phyloP scores from a whole-genome alignment of 2,113 vertebrate genomes.

The Anhinga anhinga region DNA sequence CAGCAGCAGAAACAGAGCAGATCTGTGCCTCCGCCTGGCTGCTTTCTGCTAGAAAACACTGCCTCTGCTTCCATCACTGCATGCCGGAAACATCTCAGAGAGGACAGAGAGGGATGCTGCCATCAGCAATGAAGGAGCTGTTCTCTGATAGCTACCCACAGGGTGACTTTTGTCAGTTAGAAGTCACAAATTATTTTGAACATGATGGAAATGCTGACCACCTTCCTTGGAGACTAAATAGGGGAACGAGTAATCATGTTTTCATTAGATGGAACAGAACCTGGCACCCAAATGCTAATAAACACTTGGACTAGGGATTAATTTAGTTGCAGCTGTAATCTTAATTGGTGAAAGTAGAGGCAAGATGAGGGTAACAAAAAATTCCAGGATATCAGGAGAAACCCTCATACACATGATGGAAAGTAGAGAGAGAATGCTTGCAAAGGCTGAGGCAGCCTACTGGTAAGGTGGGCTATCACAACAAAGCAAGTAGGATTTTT shows the following conservation, averaged over 20 bases:
- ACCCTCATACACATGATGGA: fast-evolving
- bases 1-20: not conserved
- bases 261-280: not conserved
- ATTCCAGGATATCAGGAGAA: not conserved
- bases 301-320: not conserved
- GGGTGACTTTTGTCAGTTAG: not conserved
- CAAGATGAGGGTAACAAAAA: not conserved
- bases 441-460: not conserved
- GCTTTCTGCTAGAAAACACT: not conserved
- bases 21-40: not conserved
- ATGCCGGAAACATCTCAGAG: fast-evolving
- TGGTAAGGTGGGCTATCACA: not conserved
- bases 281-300: not conserved
- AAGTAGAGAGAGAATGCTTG: not conserved
- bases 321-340: not conserved
- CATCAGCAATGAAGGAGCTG: not conserved
- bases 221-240: not conserved
- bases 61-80: fast-evolving
- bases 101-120: fast-evolving
- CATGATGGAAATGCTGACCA: not conserved
- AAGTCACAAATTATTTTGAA: not conserved
- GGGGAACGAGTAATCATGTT: not conserved
- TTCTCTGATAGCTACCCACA: not conserved
- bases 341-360: not conserved
- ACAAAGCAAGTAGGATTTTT: not conserved